These are phyloP conservation scores for Drosophila conformis DNA, from an alignment of 2,888 invertebrate genomes.

Conservation along the genomic window DNA sequence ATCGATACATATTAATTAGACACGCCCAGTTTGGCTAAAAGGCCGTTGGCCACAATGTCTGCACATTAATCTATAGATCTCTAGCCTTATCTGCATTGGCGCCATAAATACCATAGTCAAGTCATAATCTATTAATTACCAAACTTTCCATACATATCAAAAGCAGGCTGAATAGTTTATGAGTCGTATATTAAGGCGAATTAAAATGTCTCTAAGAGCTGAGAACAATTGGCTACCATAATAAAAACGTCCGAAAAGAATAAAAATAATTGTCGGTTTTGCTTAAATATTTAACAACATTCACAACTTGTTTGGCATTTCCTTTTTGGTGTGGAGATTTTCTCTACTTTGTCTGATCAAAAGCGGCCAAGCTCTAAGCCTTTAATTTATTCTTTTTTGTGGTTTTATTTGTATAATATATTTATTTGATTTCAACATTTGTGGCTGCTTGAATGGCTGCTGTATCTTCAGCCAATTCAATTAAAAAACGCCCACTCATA, in stretches of 20 bases:
- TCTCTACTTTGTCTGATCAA: conserved; percentile 46
- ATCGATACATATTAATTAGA: conserved; percentile 79
- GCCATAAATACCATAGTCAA: conserved; percentile 69
- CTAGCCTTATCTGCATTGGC: conserved; percentile 68
- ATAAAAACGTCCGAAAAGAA: conserved; percentile 22
- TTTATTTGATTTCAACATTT: conserved; percentile 67
- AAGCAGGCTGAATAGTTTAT: conserved; percentile 53
- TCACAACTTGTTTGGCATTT: conserved; percentile 41
- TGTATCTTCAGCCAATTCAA: conserved; percentile 58
- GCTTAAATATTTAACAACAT: conserved; percentile 22
- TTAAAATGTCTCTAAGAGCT: conserved; percentile 26
- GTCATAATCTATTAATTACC: conserved; percentile 78
- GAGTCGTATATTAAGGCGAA: conserved; percentile 33
- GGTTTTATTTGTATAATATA: conserved; percentile 46
- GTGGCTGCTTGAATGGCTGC: conserved; percentile 33
- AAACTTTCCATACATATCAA: conserved; percentile 74
- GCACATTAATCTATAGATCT: conserved; percentile 72
- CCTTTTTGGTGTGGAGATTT: conserved; percentile 41
- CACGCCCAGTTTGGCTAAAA: conserved; percentile 58
- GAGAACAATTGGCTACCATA: conserved; percentile 25
- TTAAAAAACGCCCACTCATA: conserved; percentile 73
- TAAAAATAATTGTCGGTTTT: conserved; percentile 28
- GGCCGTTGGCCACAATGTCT: conserved; percentile 37
- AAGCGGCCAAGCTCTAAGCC: conserved; percentile 21
- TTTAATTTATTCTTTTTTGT: not conserved